Percentiles rank a stretch among this genome's conserved stretches.
These are phyloP conservation scores for Euspilapteryx auroguttella DNA, from an alignment of 2,888 invertebrate genomes.

Conservation along the genomic window DNA sequence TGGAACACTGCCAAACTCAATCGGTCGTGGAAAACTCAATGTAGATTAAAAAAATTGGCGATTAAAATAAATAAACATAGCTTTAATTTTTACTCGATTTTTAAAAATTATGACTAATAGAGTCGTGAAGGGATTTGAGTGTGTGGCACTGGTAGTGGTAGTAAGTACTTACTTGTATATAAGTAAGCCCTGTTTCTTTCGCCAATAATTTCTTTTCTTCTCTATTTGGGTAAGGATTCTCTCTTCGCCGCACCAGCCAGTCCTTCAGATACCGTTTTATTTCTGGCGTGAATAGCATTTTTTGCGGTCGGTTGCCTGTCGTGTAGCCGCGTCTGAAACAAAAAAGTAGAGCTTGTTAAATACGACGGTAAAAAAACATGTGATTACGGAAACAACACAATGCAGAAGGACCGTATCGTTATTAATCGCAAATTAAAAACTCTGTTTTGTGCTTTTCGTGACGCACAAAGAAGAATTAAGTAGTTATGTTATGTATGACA, in stretches of 20 bases:
- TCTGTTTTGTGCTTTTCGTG: conserved; percentile 12
- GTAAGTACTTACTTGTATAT: conserved; percentile 67
- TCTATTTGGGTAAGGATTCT: conserved; percentile 77
- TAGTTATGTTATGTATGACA: conserved; percentile 9
- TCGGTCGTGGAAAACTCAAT: conserved; percentile 40
- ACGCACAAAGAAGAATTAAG: conserved; percentile 50
- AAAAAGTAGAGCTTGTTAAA: no score
- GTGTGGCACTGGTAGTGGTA: no score
- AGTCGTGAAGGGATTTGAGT: no score
- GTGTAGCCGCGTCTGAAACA: conserved; percentile 56
- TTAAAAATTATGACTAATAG: no score
- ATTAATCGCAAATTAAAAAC: background rate
- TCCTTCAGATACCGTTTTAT: conserved; percentile 77
- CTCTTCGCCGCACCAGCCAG: conserved; percentile 74
- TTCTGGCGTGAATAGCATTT: conserved; percentile 77
- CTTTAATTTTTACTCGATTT: no score
- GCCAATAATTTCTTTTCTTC: conserved; percentile 76
- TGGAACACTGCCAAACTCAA: conserved; percentile 51
- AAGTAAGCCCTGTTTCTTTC: conserved; percentile 73
- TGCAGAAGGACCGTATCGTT: no score
- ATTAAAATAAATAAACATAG: no score
- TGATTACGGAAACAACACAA: no score
- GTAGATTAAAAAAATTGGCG: no score
- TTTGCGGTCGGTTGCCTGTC: conserved; percentile 66
- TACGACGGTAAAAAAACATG: background rate